Evolutionary conservation across 2,888 invertebrate genomes (phyloP).

Genomic region (Protophormia terraenovae): DNA sequence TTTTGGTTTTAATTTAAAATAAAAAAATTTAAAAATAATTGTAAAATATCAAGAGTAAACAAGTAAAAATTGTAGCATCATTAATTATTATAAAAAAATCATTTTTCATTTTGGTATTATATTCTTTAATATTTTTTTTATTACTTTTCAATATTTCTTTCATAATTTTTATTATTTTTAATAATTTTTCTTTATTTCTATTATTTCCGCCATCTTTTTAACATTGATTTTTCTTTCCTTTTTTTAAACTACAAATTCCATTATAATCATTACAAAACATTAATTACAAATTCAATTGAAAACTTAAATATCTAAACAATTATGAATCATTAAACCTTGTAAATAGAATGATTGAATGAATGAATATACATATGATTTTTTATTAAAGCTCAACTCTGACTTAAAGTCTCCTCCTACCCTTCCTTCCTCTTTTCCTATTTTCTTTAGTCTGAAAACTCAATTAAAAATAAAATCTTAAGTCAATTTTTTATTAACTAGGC

Average conservation of each 20-base stretch:
- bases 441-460: neutral
- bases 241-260: slow-evolving; percentile 9
- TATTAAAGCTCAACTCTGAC: slow-evolving; percentile 35
- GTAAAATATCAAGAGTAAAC: no score
- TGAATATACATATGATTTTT: neutral
- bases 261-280: slow-evolving; percentile 32
- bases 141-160: no score
- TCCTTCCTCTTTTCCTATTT: neutral
- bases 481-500: slow-evolving; percentile 8
- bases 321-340: slow-evolving; percentile 49
- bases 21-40: no score
- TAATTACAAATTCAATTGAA: slow-evolving; percentile 43
- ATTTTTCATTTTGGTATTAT: no score
- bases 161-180: no score
- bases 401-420: neutral
- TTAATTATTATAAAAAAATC: no score
- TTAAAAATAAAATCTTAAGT: slow-evolving; percentile 19
- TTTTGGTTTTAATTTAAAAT: no score
- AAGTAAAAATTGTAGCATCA: no score
- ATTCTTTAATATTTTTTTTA: no score
- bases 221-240: neutral
- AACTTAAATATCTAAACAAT: neutral
- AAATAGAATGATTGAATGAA: slow-evolving; percentile 5
- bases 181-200: neutral
- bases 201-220: neutral